phyloP scores from a whole-genome alignment of 2,797 vertebrate genomes.

The Dallia pectoralis region DNA sequence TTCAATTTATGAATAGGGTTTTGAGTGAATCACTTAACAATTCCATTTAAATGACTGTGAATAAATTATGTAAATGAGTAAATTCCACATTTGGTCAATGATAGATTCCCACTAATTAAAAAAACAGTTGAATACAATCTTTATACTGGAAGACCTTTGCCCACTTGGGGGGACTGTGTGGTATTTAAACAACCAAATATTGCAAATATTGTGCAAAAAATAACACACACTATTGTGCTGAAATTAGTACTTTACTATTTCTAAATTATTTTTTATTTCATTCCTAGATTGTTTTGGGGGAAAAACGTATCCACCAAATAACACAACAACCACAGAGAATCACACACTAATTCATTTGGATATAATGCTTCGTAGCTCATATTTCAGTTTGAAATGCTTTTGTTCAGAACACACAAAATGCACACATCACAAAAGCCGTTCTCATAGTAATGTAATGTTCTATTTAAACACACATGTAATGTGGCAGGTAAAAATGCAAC shows the following conservation, averaged over 20 bases:
- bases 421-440: constrained; percentile 74
- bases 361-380: constrained; percentile 54
- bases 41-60: constrained; percentile 37
- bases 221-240: constrained; percentile 64
- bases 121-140: constrained; percentile 37
- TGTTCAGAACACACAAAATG: constrained; percentile 71
- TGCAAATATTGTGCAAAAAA: constrained; percentile 68
- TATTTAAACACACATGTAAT: constrained; percentile 32
- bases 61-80: constrained; percentile 40
- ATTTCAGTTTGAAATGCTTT: constrained; percentile 51
- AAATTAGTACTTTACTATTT: constrained; percentile 50
- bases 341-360: constrained; percentile 59
- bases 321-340: constrained; percentile 66
- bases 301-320: constrained; percentile 57
- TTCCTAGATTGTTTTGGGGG: constrained; percentile 8
- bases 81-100: constrained; percentile 52
- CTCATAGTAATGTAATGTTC: constrained; percentile 44
- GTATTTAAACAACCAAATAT: constrained; percentile 60
- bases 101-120: constrained; percentile 37
- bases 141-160: constrained; percentile 68
- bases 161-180: constrained; percentile 54
- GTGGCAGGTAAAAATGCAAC: constrained; percentile 36
- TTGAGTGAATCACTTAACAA: constrained; percentile 4
- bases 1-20: not conserved
- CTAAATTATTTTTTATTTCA: constrained; percentile 56